Base-by-base conservation (phyloP, 2,113 vertebrate genomes). In the Nesoenas mayeri region DNA sequence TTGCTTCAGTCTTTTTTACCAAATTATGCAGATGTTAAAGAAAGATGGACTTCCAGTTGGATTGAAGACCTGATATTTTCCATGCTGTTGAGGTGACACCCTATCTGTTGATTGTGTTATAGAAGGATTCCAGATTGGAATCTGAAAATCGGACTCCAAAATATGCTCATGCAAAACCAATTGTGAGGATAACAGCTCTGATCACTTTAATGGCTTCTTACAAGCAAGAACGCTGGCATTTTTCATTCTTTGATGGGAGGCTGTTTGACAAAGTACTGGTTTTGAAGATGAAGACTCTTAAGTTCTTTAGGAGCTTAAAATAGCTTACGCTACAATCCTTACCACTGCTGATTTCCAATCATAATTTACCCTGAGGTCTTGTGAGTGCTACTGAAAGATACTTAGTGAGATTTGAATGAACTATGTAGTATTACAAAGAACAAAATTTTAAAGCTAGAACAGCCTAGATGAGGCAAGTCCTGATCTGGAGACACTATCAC, bases 331-430 rank as follows among this genome's bases (percentile, higher is more conserved):
- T 73, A 22, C 36, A 25, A 40, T 92, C 31, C 28, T 91, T 60
- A 54, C 3, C 14, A n/a, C 42, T 91, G 40, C 26, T 44, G 26
- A 17, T 53, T 88, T 92, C 85, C 32, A 65, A 28, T 51, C 10
- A 4, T 72, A 44, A 29, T 53, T 79, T 61, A 54, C 24, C 8
- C 14, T 29, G 34, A 65, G 7, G 28, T 75, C 38, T 85, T n/a
- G 24, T 56, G 57, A 48, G 22, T 32, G 31, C 48, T 67, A 21
- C 62, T 64, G 79, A 57, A 75, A 62, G 26, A 28, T 84, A 26
- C 26, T 60, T 72, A 2, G 3, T 58, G 47, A 83, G 36, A 34
- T 0, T 0, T 38, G 73, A 60, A 12, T 57, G 44, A 83, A 38
- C 47, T 70, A 13, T 31, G 26, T 32, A 70, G 47, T 14, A 10